Base-by-base conservation (phyloP, 2,113 vertebrate species). In the Amphiprion percula region DNA sequence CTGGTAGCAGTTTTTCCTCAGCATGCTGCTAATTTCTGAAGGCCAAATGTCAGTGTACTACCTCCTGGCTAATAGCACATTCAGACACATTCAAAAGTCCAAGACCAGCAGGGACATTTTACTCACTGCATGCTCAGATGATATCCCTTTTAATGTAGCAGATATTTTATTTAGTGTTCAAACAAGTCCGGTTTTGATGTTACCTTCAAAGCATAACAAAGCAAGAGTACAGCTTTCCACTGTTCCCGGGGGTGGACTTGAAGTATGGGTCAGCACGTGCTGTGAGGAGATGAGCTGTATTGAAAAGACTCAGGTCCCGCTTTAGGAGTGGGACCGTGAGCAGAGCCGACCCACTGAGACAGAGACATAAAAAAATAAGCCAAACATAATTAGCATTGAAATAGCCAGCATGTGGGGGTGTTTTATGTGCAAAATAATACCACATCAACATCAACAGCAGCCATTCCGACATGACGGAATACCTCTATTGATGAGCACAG, bases 391-490 rank as follows among this genome's bases (percentile, higher is more conserved):
- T 83, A 85, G 72, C 83, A 87, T 79, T 86, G 78, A 83, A 83
- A 85, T 39, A 77, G 76, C 84, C 88, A 90, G 86, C 86, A 71
- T 89, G 87, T 78, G 85, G 85, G 73, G 54, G 37, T 77, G 63
- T 79, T 89, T 87, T 85, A 91, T 84, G 77, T 65, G 74, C 77
- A 75, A 83, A 88, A 83, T 84, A 74, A 83, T 86, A 87, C 80
- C 85, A 86, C 73, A 88, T 90, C 73, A 79, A 65, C 83, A 61
- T 83, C 82, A 80, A 81, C 58, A 69, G 64, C 70, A 74, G 69
- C 79, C 59, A 81, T 83, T 75, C 70, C 21, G 62, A 68, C 61
- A 33, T 82, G 74, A 85, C 66, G 11, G 68, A 83, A 72, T 37
- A 68, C 63, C 23, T 74, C 62, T 67, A 62, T 84, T 87, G 79